Percentiles rank a stretch among this genome's conserved stretches.
These are phyloP conservation scores for Papilio glaucus DNA, from an alignment of 1,140 invertebrate species.

Conservation along the genomic window DNA sequence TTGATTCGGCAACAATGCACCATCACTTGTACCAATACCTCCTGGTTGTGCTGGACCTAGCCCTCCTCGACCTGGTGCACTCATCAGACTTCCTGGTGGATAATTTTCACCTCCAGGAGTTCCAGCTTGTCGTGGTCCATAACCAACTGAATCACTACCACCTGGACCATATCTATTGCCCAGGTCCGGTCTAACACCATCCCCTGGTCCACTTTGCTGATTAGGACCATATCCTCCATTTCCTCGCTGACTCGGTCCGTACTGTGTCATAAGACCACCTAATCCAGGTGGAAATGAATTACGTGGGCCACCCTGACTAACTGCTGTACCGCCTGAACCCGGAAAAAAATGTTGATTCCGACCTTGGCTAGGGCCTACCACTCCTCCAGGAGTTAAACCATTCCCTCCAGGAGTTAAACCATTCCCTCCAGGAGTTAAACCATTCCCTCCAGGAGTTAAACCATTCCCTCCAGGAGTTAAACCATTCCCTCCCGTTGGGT, in stretches of 20 bases:
- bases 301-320: background rate
- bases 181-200: conserved; percentile 20
- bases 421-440: conserved; percentile 34
- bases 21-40: conserved; percentile 2
- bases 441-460: conserved; percentile 11
- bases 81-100: conserved; percentile 24
- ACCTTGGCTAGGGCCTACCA: background rate
- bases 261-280: background rate
- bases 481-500: conserved; percentile 1
- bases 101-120: conserved; percentile 25
- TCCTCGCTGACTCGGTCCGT: conserved; percentile 37
- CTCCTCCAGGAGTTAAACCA: conserved; percentile 28
- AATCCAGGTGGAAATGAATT: background rate
- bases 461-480: conserved; percentile 31
- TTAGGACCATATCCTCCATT: conserved; percentile 24
- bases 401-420: conserved; percentile 19
- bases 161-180: conserved; percentile 23
- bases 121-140: conserved; percentile 31
- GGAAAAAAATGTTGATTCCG: background rate
- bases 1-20: conserved; percentile 20
- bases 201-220: background rate
- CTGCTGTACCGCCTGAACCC: background rate
- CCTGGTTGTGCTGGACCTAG: background rate
- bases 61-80: conserved; percentile 6
- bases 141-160: background rate